A percentile compares a stretch with the other conserved stretches of the same genome.
These are phyloP conservation scores for Anneissia japonica DNA, from an alignment of 35 echinoderm and acorn worm genomes.

Conservation along the genomic window DNA sequence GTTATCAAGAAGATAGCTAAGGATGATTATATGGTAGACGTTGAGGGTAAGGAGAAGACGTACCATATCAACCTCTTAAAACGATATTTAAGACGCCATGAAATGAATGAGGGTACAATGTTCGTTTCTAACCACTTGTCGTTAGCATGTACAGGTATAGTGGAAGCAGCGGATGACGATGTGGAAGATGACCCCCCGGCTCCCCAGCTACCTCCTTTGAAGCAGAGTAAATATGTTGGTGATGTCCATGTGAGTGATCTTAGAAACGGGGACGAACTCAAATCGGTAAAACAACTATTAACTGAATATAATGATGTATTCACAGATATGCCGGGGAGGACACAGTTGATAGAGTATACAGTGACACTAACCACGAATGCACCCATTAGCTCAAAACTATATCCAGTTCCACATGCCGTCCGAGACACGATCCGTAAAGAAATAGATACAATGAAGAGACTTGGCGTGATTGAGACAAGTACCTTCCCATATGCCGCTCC, in stretches of 20 bases:
- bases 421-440: conserved; percentile 9
- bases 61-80: not conserved
- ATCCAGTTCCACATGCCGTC: not conserved
- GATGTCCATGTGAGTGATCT: not conserved
- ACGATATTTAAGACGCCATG: not conserved
- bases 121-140: no score
- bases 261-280: not conserved
- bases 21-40: not conserved
- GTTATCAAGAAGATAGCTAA: not conserved
- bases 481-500: conserved; percentile 25
- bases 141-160: not conserved
- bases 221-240: not conserved
- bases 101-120: not conserved
- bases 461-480: conserved; percentile 33
- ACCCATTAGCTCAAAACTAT: not conserved
- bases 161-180: no score
- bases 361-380: not conserved
- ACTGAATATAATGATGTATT: not conserved
- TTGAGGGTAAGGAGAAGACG: not conserved
- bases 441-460: conserved; percentile 17
- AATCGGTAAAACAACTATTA: not conserved
- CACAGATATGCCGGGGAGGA: not conserved
- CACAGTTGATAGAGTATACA: not conserved
- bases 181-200: no score
- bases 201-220: no score